Evolutionary conservation across 1,140 invertebrate species (phyloP).

Genomic region (Hylaeus volcanicus): DNA sequence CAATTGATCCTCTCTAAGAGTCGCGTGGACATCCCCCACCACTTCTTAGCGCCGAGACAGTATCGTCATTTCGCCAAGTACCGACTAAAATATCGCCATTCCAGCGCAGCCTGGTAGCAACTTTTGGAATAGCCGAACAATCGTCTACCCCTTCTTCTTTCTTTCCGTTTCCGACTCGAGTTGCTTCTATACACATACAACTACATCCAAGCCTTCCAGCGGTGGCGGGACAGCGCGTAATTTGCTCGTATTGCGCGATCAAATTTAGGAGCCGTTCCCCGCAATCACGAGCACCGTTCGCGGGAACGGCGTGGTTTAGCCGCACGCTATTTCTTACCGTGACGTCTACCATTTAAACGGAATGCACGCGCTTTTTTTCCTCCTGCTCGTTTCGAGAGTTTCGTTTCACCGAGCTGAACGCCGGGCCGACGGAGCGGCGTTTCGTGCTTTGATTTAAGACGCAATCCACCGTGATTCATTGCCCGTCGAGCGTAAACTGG

Average conservation of each 20-base stretch:
- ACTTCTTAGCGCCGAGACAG: no score
- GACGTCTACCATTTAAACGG: slow-evolving; percentile 45
- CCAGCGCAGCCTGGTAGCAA: no score
- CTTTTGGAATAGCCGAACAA: no score
- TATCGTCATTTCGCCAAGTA: no score
- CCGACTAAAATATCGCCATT: no score
- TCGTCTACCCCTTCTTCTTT: background rate
- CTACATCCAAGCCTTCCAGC: background rate
- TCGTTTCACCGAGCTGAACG: slow-evolving; percentile 5
- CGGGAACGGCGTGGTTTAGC: slow-evolving; percentile 49
- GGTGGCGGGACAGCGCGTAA: background rate
- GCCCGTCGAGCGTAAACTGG: background rate
- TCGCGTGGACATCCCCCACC: no score
- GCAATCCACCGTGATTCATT: background rate
- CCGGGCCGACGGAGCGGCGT: background rate
- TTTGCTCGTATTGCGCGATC: slow-evolving; percentile 55
- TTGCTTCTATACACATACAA: background rate
- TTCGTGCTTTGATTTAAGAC: background rate
- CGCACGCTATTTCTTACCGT: slow-evolving; percentile 59
- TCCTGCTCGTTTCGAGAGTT: no score
- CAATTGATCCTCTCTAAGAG: no score
- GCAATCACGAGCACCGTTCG: slow-evolving; percentile 56
- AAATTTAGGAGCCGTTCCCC: slow-evolving; percentile 53
- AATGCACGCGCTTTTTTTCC: slow-evolving; percentile 33
- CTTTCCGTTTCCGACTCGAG: slow-evolving; percentile 9